These are phyloP conservation scores for Sclerurus mexicanus DNA, from an alignment of 2,113 vertebrate genomes.

Conservation along the genomic window DNA sequence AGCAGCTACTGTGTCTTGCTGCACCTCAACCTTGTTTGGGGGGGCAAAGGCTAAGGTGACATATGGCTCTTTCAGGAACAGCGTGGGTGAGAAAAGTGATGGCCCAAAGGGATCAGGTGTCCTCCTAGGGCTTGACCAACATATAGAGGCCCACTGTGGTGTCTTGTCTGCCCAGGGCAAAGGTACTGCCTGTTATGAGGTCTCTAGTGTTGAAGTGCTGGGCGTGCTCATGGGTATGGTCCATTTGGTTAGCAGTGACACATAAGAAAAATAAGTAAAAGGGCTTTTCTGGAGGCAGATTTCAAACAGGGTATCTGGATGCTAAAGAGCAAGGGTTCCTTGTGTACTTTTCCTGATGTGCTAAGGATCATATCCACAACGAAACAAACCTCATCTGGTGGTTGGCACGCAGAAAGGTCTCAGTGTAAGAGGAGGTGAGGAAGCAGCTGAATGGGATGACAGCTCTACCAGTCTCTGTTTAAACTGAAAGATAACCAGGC, in stretches of 20 bases:
- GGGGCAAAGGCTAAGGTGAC: neutral
- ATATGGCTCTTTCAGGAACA: neutral
- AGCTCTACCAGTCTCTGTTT: neutral
- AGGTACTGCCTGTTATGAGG: neutral
- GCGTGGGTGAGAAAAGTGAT: neutral
- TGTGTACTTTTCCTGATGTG: neutral
- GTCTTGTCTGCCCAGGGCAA: neutral
- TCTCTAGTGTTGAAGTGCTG: neutral
- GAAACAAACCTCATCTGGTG: neutral
- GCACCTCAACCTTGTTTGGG: neutral
- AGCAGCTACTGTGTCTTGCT: neutral
- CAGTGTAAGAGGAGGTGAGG: neutral
- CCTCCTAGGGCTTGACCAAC: neutral
- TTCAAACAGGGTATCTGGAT: neutral
- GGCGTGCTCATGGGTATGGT: neutral
- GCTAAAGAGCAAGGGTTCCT: neutral
- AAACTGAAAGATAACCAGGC: neutral
- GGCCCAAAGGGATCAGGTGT: neutral
- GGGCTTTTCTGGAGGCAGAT: neutral
- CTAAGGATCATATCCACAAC: neutral
- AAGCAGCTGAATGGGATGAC: neutral
- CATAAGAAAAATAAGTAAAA: neutral
- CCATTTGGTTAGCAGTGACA: neutral
- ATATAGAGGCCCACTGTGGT: rapidly evolving
- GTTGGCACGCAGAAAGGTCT: neutral